Percentiles rank a stretch among this genome's conserved stretches.
Evolutionary conservation across 2,113 vertebrate species (phyloP).

Genomic region (Ivindomyrus marchei): DNA sequence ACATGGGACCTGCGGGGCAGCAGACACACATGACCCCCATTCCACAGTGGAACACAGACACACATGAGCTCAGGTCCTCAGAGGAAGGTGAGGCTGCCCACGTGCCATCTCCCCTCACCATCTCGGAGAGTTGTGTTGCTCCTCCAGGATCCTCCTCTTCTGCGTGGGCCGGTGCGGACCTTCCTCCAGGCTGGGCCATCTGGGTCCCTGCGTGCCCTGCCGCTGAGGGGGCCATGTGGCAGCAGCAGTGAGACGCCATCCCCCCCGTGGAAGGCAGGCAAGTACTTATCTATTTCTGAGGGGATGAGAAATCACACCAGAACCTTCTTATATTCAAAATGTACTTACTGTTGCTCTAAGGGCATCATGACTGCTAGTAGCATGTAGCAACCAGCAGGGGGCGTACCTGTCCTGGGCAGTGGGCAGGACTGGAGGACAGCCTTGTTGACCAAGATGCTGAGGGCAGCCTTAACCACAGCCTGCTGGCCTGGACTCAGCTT

Average conservation of each 20-base stretch:
- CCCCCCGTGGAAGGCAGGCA: constrained; percentile 78
- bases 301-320: constrained; percentile 21
- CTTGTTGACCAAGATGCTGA: constrained; percentile 91
- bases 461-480: constrained; percentile 85
- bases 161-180: constrained; percentile 84
- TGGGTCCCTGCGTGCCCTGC: constrained; percentile 65
- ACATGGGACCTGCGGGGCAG: constrained; percentile 61
- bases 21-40: background rate
- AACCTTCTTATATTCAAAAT: background rate
- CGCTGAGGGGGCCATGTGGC: constrained; percentile 59
- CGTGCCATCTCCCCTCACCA: constrained; percentile 36
- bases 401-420: constrained; percentile 74
- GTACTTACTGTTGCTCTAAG: background rate
- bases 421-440: constrained; percentile 82
- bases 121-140: constrained; percentile 53
- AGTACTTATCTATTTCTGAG: constrained; percentile 75
- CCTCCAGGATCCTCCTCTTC: constrained; percentile 71
- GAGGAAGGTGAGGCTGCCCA: background rate
- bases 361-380: background rate
- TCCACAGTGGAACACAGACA: background rate
- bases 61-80: background rate
- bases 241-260: constrained; percentile 71
- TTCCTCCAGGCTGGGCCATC: constrained; percentile 75
- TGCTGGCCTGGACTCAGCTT: constrained; percentile 79
- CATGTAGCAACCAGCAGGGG: too few relatives aligned